phyloP scores from a whole-genome alignment of 2,888 invertebrate species.

The Philereme vetulata region DNA sequence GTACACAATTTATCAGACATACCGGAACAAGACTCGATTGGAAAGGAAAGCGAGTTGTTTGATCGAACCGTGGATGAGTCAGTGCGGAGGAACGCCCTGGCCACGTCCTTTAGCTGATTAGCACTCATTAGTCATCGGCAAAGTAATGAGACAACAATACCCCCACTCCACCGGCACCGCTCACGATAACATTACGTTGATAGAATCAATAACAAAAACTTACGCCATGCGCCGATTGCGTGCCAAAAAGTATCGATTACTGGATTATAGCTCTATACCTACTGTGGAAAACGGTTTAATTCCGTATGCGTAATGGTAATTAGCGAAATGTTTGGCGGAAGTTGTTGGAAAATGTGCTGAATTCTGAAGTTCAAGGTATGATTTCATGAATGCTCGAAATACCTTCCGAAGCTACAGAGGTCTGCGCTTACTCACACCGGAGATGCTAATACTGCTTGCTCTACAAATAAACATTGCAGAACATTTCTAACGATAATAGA shows the following conservation, averaged over 20 bases:
- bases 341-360: constrained; percentile 25
- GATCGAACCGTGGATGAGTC: constrained; percentile 60
- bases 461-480: too few species aligned
- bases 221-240: constrained; percentile 19
- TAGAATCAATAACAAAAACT: constrained; percentile 48
- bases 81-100: constrained; percentile 68
- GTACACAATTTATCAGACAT: constrained; percentile 41
- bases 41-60: constrained; percentile 48
- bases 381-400: constrained; percentile 16
- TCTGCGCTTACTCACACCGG: constrained; percentile 1
- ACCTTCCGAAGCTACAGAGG: not conserved
- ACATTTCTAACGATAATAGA: too few species aligned
- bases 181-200: constrained; percentile 56
- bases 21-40: constrained; percentile 57
- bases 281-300: constrained; percentile 23
- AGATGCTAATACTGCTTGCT: not conserved
- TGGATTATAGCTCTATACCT: constrained; percentile 16
- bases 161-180: constrained; percentile 35
- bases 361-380: constrained; percentile 30
- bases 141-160: constrained; percentile 60
- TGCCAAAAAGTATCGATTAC: constrained; percentile 34
- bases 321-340: constrained; percentile 35
- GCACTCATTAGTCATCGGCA: constrained; percentile 71
- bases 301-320: constrained; percentile 36
- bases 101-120: constrained; percentile 71